Conservation (phyloP, 1,140 invertebrate genomes). For the Galleria mellonella region DNA sequence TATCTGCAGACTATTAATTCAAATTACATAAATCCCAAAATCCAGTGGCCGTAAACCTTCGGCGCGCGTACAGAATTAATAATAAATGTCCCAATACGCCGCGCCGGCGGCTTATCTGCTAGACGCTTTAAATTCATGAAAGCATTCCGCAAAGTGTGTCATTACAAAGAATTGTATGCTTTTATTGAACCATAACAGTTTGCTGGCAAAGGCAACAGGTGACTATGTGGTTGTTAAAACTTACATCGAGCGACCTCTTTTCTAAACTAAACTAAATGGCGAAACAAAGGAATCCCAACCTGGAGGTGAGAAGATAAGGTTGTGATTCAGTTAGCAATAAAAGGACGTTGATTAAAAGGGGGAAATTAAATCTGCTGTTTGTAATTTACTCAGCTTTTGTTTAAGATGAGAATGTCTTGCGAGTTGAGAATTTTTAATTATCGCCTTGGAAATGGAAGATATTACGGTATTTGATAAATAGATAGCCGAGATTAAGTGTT, state of each 20-base stretch:
- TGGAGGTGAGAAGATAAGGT: neutral
- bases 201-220: conserved; percentile 6
- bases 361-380: conserved; percentile 12
- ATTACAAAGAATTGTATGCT: conserved; percentile 11
- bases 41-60: conserved; percentile 5
- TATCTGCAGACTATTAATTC: too few relatives aligned
- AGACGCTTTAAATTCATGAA: conserved; percentile 10
- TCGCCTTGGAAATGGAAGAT: neutral
- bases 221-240: conserved; percentile 5
- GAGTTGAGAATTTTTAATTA: neutral
- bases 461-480: too few relatives aligned
- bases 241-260: conserved; percentile 3
- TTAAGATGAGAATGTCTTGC: neutral
- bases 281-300: too few relatives aligned
- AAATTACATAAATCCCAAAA: neutral
- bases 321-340: neutral
- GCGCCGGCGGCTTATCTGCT: neutral
- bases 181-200: conserved; percentile 9
- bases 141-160: conserved; percentile 6
- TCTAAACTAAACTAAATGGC: neutral
- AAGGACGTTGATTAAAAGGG: conserved; percentile 4
- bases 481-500: too few relatives aligned
- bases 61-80: neutral
- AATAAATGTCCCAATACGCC: neutral
- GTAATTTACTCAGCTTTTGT: conserved; percentile 1